Conservation (phyloP, 2,113 vertebrate species). For the Anarhynchus alexandrinus region DNA sequence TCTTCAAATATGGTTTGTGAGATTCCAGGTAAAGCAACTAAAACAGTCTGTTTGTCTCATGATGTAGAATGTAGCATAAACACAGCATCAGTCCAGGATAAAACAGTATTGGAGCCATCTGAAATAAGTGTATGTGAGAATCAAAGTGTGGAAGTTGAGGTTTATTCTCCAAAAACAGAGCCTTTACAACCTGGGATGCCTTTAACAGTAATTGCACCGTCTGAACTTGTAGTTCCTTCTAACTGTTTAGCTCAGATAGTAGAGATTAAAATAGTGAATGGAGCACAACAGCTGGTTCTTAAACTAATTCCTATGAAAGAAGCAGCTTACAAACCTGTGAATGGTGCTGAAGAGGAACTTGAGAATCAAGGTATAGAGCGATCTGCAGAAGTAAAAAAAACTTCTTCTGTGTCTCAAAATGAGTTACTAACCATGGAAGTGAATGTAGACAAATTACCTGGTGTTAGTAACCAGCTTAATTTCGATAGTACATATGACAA, state of each 20-base stretch:
- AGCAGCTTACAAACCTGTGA: not conserved
- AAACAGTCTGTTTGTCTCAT: not conserved
- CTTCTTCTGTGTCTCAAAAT: not conserved
- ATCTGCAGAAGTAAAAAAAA: not conserved
- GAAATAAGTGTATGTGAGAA: slow-evolving; percentile 41
- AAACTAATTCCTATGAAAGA: slow-evolving; percentile 83
- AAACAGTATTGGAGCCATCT: not conserved
- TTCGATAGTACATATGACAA: not conserved
- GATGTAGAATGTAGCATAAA: slow-evolving; percentile 25
- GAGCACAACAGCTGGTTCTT: slow-evolving; percentile 87
- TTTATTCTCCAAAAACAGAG: slow-evolving; percentile 77
- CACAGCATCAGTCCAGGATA: slow-evolving; percentile 30
- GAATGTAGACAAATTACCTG: slow-evolving; percentile 37
- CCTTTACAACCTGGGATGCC: slow-evolving; percentile 83
- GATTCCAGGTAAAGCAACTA: not conserved
- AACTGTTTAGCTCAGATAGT: slow-evolving; percentile 92
- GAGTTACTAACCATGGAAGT: slow-evolving; percentile 10
- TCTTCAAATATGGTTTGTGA: slow-evolving; percentile 23
- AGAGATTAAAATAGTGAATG: slow-evolving; percentile 91
- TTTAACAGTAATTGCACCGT: slow-evolving; percentile 85
- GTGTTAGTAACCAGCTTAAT: not conserved
- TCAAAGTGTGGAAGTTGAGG: slow-evolving; percentile 79
- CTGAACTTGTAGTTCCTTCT: slow-evolving; percentile 85
- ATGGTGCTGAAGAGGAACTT: not conserved
- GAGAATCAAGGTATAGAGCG: not conserved